A percentile compares a stretch with the other conserved stretches of the same genome.
These are phyloP conservation scores for Uropetala carovei DNA, from an alignment of 2,888 invertebrate genomes.

Conservation along the genomic window DNA sequence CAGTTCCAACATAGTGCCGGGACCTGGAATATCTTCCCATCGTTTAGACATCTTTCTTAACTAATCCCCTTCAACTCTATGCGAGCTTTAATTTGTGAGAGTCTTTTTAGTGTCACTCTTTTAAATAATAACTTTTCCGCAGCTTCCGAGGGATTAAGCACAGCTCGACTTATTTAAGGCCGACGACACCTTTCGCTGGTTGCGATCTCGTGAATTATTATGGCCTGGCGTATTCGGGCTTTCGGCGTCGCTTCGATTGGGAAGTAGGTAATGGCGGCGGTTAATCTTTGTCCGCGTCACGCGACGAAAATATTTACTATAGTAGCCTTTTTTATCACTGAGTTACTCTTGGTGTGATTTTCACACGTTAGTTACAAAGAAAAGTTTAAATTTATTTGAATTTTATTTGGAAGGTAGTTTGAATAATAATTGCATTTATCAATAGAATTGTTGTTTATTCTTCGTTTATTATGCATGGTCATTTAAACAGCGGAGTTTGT, in stretches of 20 bases:
- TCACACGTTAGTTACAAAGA: too few relatives aligned
- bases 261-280: neutral
- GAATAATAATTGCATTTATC: too few relatives aligned
- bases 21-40: neutral
- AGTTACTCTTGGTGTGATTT: too few relatives aligned
- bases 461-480: too few relatives aligned
- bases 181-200: neutral
- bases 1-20: neutral
- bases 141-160: conserved; percentile 3
- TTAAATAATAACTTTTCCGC: neutral
- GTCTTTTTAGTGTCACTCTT: neutral
- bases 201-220: neutral
- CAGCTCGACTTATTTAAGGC: neutral
- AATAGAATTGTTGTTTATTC: too few relatives aligned
- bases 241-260: neutral
- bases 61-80: neutral
- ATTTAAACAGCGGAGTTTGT: too few relatives aligned
- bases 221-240: neutral
- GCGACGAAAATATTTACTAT: too few relatives aligned
- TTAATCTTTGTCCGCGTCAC: neutral
- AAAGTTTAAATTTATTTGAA: too few relatives aligned
- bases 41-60: neutral
- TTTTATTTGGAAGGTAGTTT: too few relatives aligned
- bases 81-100: neutral
- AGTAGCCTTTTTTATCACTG: too few relatives aligned